These are phyloP conservation scores for Arenicola marina DNA, from an alignment of 2,888 invertebrate species.

Conservation along the genomic window DNA sequence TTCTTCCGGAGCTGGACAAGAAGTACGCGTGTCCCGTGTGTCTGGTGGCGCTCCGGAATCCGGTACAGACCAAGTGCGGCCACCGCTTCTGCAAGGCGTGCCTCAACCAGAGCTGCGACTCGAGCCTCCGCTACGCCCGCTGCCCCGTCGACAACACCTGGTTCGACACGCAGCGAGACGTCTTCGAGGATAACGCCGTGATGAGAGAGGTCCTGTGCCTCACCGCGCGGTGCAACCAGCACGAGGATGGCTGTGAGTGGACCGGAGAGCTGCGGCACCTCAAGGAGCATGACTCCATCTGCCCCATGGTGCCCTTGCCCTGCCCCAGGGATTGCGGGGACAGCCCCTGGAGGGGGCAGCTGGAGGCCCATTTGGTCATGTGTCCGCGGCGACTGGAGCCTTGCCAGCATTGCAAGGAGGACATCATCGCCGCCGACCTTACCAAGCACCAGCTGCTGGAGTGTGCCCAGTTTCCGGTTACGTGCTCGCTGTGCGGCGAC, in stretches of 20 bases:
- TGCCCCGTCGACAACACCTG: not conserved
- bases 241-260: not conserved
- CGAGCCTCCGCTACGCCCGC: not conserved
- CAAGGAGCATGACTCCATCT: no score
- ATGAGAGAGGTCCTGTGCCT: not conserved
- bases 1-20: constrained; percentile 40
- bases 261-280: not conserved
- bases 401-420: not conserved
- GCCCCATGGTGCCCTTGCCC: not conserved
- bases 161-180: not conserved
- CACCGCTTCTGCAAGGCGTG: constrained; percentile 53
- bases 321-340: not conserved
- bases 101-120: constrained; percentile 23
- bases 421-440: not conserved
- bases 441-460: constrained; percentile 45
- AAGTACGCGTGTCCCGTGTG: constrained; percentile 53
- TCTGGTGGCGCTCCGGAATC: constrained; percentile 42
- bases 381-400: not conserved
- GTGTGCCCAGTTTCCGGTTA: constrained; percentile 47
- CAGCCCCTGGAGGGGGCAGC: no score
- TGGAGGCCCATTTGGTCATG: not conserved
- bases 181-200: not conserved
- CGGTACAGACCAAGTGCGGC: constrained; percentile 53
- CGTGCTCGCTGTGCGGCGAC: constrained; percentile 45
- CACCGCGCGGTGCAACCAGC: not conserved